A percentile compares a stretch with the other conserved stretches of the same genome.
These are phyloP conservation scores for Byasa hedistus DNA, from an alignment of 2,888 invertebrate genomes.

Conservation along the genomic window DNA sequence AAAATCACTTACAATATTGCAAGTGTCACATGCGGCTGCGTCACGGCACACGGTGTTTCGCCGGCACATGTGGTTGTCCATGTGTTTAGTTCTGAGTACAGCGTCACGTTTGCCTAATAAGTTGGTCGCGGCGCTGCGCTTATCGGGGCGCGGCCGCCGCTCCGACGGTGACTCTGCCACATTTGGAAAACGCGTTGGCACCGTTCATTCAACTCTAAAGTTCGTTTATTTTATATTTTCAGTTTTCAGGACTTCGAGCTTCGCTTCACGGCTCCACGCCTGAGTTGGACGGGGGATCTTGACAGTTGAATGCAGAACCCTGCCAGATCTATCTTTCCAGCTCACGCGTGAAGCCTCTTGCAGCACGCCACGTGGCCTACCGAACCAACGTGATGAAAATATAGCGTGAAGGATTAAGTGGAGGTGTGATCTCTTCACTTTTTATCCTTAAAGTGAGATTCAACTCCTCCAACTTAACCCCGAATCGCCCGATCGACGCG, in stretches of 20 bases:
- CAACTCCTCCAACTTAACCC: constrained; percentile 82
- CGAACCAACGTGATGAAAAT: constrained; percentile 23
- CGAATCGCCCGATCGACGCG: constrained; percentile 55
- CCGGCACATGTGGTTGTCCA: no score
- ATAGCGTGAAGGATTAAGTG: constrained; percentile 75
- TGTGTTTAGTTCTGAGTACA: neutral
- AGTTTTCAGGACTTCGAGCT: constrained; percentile 38
- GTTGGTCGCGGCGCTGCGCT: constrained; percentile 53
- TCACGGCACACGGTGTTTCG: no score
- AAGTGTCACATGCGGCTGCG: no score
- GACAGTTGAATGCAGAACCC: constrained; percentile 70
- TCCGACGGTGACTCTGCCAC: constrained; percentile 44
- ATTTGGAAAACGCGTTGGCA: constrained; percentile 51
- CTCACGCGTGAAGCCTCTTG: constrained; percentile 70
- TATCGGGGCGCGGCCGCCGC: constrained; percentile 69
- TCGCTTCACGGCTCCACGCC: constrained; percentile 59
- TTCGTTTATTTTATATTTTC: constrained; percentile 51
- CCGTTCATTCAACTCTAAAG: constrained; percentile 36
- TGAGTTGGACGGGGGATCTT: constrained; percentile 81
- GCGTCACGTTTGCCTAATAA: neutral
- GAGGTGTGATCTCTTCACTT: constrained; percentile 82
- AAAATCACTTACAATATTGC: no score
- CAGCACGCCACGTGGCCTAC: constrained; percentile 20
- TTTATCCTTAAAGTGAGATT: constrained; percentile 79
- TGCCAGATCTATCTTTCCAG: constrained; percentile 82